phyloP scores from a whole-genome alignment of 1,140 invertebrate genomes.

The Lordiphosa collinella region DNA sequence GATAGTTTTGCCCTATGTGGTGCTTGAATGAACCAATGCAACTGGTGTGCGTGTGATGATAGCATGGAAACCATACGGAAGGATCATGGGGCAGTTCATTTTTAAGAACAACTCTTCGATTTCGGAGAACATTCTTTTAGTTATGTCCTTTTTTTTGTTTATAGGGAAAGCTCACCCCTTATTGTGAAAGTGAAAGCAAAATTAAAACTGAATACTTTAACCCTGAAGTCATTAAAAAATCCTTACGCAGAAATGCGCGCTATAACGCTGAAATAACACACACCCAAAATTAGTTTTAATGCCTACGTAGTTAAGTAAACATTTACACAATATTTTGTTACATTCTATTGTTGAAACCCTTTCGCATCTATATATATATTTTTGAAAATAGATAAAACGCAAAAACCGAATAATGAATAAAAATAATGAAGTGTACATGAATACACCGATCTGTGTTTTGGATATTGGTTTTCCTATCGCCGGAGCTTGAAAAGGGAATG shows the following conservation, averaged over 20 bases:
- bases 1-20: constrained; percentile 94
- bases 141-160: too few species aligned
- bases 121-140: too few species aligned
- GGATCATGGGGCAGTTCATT: background rate
- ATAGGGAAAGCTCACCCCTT: too few species aligned
- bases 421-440: constrained; percentile 42
- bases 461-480: too few species aligned
- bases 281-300: too few species aligned
- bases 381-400: constrained; percentile 22
- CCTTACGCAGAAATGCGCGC: too few species aligned
- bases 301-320: constrained; percentile 6
- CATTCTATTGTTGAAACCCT: constrained; percentile 28
- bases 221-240: too few species aligned
- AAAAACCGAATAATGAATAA: constrained; percentile 9
- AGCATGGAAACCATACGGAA: constrained; percentile 8
- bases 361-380: constrained; percentile 9
- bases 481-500: too few species aligned
- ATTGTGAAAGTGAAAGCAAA: too few species aligned
- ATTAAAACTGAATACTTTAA: too few species aligned
- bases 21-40: constrained; percentile 88
- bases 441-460: constrained; percentile 8
- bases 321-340: constrained; percentile 26
- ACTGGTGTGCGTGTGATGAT: constrained; percentile 14
- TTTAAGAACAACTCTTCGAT: too few species aligned
- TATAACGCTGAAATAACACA: too few species aligned